These are phyloP conservation scores for Steinernema feltiae DNA, from an alignment of 1,140 invertebrate species.

Conservation along the genomic window DNA sequence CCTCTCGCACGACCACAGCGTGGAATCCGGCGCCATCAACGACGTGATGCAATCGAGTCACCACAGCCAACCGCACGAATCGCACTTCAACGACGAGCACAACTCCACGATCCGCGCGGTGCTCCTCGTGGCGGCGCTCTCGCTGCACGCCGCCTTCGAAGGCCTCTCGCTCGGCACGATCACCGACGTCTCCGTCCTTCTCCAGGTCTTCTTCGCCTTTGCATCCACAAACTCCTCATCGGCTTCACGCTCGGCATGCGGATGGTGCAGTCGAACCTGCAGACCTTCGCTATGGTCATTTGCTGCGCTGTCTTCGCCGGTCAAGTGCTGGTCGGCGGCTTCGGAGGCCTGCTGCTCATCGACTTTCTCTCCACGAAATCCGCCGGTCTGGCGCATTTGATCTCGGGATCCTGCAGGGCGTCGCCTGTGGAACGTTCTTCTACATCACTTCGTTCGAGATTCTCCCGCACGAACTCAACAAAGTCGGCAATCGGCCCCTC, in stretches of 20 bases:
- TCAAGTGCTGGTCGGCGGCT: slow-evolving; percentile 66
- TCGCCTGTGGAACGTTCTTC: slow-evolving; percentile 82
- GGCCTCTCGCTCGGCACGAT: slow-evolving; percentile 54
- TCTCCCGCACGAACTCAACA: slow-evolving; percentile 64
- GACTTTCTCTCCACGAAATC: slow-evolving; percentile 35
- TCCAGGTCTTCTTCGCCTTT: slow-evolving; percentile 63
- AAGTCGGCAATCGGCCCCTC: slow-evolving; percentile 58
- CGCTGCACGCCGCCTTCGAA: slow-evolving; percentile 53
- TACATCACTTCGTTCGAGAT: slow-evolving; percentile 89
- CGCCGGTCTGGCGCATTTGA: slow-evolving; percentile 26
- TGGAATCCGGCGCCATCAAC: neutral
- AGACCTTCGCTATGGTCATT: slow-evolving; percentile 63
- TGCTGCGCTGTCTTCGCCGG: slow-evolving; percentile 66
- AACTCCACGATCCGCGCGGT: slow-evolving; percentile 45
- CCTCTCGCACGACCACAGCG: slow-evolving; percentile 22
- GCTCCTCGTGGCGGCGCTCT: slow-evolving; percentile 50
- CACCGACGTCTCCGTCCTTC: slow-evolving; percentile 37
- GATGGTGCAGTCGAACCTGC: slow-evolving; percentile 66
- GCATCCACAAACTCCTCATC: slow-evolving; percentile 66
- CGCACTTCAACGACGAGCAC: slow-evolving; percentile 34
- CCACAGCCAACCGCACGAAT: slow-evolving; percentile 19
- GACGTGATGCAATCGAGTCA: slow-evolving; percentile 4
- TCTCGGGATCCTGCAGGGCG: slow-evolving; percentile 59
- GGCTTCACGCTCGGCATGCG: slow-evolving; percentile 66
- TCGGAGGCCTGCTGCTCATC: slow-evolving; percentile 47